Evolutionary conservation across 2,888 invertebrate species (phyloP), one percentile per base, ranked within the genome.

Genomic region (Corbicula japonica): DNA sequence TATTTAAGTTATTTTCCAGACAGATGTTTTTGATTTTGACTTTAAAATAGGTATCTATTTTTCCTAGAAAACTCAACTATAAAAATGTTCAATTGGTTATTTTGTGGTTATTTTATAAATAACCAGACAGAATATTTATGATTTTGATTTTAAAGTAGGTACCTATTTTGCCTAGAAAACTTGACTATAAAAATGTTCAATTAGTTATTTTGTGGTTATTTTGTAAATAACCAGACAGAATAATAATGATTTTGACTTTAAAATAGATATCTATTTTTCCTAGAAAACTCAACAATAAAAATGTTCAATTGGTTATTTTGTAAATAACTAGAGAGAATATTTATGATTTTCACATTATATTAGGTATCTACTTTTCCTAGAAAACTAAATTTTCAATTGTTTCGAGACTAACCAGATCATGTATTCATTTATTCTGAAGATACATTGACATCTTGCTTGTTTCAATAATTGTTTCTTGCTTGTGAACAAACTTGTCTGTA

Each of bases 1-100:
- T n/a, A n/a, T n/a, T n/a, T n/a, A n/a, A n/a, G n/a, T n/a, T n/a
- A n/a, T n/a, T n/a, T n/a, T n/a, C n/a, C n/a, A 46, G 23, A 30
- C 38, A 60, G 35, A 60, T 38, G 35, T 60, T 60, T 38, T 60
- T 41, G 21, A 38, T 38, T 38, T 18, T 21, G 35, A 41, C 23
- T 41, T 52, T 73, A 62, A 72, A 72, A 52, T 71, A 65, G 73
- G 73, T 73, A 58, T 65, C 73, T 65, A 73, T 73, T 65, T 66
- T 50, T 52, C 66, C 54, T 52, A 54, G 54, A 26, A 54, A 52
- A n/a, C n/a, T n/a, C n/a, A 3, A 58, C 58, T 58, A 35, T 35
- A 35, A 35, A n/a, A 18, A 54, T 52, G 28, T 26, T 23, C 26
- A n/a, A n/a, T n/a, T n/a, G n/a, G n/a, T n/a, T n/a, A n/a, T n/a